Conservation (phyloP, 2,797 vertebrate species). For the Pantherophis vulpinus region DNA sequence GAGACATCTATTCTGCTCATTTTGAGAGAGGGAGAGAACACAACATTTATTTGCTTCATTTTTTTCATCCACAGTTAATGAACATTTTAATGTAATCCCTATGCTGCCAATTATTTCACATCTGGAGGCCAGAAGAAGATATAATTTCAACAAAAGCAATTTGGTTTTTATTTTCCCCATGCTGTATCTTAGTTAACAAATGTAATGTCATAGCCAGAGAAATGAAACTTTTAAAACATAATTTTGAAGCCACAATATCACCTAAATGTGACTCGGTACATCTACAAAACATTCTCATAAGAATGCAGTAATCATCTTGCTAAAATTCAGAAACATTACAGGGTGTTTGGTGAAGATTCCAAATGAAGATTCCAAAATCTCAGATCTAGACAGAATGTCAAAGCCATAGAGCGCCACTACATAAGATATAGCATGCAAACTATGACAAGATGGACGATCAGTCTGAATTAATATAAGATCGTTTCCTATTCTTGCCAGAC, state of each 20-base stretch:
- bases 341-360: neutral
- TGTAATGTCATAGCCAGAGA: slow-evolving; percentile 37
- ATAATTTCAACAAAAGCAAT: slow-evolving; percentile 42
- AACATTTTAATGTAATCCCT: slow-evolving; percentile 8
- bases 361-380: neutral
- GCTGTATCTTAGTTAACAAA: slow-evolving; percentile 36
- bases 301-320: neutral
- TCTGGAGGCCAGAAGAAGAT: neutral
- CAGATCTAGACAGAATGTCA: neutral
- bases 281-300: neutral
- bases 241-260: neutral
- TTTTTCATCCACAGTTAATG: slow-evolving; percentile 4
- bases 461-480: neutral
- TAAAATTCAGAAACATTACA: neutral
- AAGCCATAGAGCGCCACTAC: neutral
- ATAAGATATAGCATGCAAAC: neutral
- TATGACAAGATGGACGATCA: neutral
- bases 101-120: neutral
- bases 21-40: neutral
- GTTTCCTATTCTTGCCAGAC: neutral
- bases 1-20: neutral
- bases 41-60: neutral
- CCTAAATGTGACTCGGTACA: neutral
- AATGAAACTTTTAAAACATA: slow-evolving; percentile 28
- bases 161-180: slow-evolving; percentile 21